Base-by-base conservation (phyloP, 2,797 vertebrate genomes). In the Oryzias sinensis region DNA sequence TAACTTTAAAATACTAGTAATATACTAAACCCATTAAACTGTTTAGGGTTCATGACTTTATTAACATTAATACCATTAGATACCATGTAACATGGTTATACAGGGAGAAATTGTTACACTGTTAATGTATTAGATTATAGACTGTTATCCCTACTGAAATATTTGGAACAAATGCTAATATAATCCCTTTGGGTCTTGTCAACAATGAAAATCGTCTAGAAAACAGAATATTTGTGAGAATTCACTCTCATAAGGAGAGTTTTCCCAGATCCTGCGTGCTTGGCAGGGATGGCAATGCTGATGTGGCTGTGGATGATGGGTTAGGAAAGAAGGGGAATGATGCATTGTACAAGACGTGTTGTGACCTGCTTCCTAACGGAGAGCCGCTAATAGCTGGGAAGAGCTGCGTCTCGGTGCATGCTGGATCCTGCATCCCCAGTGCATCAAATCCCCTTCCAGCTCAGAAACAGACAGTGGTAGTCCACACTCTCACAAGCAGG, bases 301-400 rank as follows among this genome's bases (percentile, higher is more conserved):
- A 83, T 75, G 72, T 76, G 76, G 75, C 70, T 37, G 2, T n/a
- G 80, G 92, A 72, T 92, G 94, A 79, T 80, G 74, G 55, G 45
- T 65, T 56, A 47, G 54, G 62, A 57, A 72, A 74, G 65, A 53
- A 76, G 65, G 70, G 74, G 77, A 72, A 80, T 64, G 84, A 86
- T 81, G 81, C 59, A 65, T 74, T 56, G 77, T 72, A 70, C 64
- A 47, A 15, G 65, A 89, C 95, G 44, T 93, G 96, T 89, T 86
- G 16, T 68, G 89, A 91, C 96, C 87, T 90, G 87, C 16, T 29
- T 66, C 59, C 47, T 81, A 87, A 81, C 82, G 72, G 86, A 67
- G 75, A 65, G 73, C 79, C 76, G 80, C 89, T 90, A 91, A 86
- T 84, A 89, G 88, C 88, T 79, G 87, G 84, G 88, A 90, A 84